Percentiles rank a stretch among this genome's conserved stretches.
phyloP scores from a whole-genome alignment of 2,888 invertebrate species.

The Doris montereyensis region DNA sequence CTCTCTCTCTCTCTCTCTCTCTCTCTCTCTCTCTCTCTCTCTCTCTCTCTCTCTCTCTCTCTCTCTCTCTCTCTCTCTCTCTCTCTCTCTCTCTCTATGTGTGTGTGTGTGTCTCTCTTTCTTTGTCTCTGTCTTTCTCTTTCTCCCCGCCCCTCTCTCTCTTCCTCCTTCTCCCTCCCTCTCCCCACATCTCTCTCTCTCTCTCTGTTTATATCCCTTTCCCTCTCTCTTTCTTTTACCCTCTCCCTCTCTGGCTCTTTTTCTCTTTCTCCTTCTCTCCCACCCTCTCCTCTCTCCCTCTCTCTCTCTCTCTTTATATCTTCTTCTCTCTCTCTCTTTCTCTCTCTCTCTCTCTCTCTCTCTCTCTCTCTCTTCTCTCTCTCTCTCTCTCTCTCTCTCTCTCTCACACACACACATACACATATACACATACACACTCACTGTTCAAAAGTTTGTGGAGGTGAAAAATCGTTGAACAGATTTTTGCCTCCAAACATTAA shows the following conservation, averaged over 20 bases:
- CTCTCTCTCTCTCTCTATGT: not conserved
- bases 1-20: conserved; percentile 11
- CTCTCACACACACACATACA: too few species aligned
- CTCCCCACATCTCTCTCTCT: not conserved
- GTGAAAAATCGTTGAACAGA: too few species aligned
- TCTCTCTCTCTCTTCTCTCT: too few species aligned
- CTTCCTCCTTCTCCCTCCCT: not conserved
- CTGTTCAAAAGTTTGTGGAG: too few species aligned
- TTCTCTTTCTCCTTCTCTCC: not conserved
- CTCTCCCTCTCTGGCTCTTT: not conserved
- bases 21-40: not conserved
- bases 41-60: not conserved
- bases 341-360: too few species aligned
- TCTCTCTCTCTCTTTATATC: too few species aligned
- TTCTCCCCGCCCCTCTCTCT: not conserved
- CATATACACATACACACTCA: too few species aligned
- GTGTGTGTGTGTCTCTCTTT: not conserved
- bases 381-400: too few species aligned
- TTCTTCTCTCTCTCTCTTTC: too few species aligned
- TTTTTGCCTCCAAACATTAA: too few species aligned
- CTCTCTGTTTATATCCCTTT: not conserved
- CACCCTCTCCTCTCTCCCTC: not conserved
- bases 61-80: not conserved
- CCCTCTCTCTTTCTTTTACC: not conserved
- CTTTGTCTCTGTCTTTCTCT: not conserved